These are phyloP conservation scores for Mythimna impura DNA, from an alignment of 2,888 invertebrate species.

Conservation along the genomic window DNA sequence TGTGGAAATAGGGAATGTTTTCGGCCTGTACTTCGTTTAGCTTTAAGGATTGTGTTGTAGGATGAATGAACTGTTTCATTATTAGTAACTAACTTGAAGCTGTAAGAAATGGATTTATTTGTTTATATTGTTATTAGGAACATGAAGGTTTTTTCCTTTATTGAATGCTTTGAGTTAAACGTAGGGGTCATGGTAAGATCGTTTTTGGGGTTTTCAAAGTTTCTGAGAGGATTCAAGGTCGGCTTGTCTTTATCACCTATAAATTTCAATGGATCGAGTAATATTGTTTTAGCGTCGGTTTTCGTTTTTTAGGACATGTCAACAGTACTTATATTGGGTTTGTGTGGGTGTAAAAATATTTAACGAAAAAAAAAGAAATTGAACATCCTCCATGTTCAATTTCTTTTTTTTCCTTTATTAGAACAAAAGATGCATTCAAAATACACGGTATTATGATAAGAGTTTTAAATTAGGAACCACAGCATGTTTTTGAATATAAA, in stretches of 20 bases:
- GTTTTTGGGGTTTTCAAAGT: constrained; percentile 14
- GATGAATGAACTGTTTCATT: not conserved
- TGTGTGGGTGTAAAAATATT: not conserved
- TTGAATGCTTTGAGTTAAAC: not conserved
- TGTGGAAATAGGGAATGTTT: constrained; percentile 29
- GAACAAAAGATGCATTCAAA: not conserved
- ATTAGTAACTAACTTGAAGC: not conserved
- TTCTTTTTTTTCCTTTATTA: no score
- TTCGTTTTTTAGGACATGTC: not conserved
- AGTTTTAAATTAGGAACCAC: no score
- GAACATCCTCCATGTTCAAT: no score
- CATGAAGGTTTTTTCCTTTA: no score
- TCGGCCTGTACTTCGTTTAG: not conserved
- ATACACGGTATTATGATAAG: not conserved
- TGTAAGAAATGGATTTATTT: no score
- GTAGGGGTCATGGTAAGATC: not conserved
- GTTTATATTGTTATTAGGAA: no score
- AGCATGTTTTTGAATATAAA: no score
- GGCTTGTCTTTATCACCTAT: constrained; percentile 10
- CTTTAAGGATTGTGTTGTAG: constrained; percentile 2
- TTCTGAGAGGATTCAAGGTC: constrained; percentile 34
- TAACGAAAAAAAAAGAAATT: not conserved
- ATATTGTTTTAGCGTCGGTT: constrained; percentile 17
- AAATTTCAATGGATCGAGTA: constrained; percentile 29
- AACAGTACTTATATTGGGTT: not conserved